Base-by-base conservation (phyloP, 2,113 vertebrate species). In the Peucedramus taeniatus region DNA sequence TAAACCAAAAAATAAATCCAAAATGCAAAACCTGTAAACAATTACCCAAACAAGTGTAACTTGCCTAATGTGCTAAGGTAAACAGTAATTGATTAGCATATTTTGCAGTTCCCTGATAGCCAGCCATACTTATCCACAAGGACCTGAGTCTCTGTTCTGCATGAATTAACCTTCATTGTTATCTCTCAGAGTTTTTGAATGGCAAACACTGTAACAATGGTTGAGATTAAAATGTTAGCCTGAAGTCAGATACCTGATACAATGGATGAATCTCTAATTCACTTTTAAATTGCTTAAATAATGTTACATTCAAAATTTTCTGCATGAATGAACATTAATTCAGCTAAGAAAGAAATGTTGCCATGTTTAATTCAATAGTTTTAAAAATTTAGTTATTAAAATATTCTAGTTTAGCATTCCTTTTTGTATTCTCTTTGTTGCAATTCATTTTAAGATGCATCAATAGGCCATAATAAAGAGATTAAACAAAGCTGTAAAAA, bases 311-410 rank as follows among this genome's bases (percentile, higher is more conserved):
- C 87, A 88, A 69, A 85, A 84, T 92, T 96, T 96, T 94, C 76
- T 97, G 64, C 90, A 56, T 24, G 47, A 94, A 63, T 94, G 92
- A 96, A 40, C 78, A 92, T 94, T 97, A 95, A 91, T 87, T 96
- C 94, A 86, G 71, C 40, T 75, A 71, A 66, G 86, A 90, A 96
- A 95, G 45, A 92, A 91, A 82, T 27, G 80, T 69, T 90, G 50
- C 51, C 50, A 96, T 95, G 96, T 94, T 98, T 95, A 96, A 98
- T 96, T 97, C 89, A 97, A 91, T 49, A 94, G 84, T 72, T 96
- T 90, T 15, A 76, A 96, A 95, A 90, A 72, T 94, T 87, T 85
- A 85, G 56, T 81, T 84, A 93, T 95, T 88, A 87, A 64, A 92
- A 93, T 3, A 89, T 71, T 85, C 42, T 79, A 77, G 78, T 95